These are phyloP conservation scores for Microplitis mediator DNA, from an alignment of 1,140 invertebrate genomes.

Conservation along the genomic window DNA sequence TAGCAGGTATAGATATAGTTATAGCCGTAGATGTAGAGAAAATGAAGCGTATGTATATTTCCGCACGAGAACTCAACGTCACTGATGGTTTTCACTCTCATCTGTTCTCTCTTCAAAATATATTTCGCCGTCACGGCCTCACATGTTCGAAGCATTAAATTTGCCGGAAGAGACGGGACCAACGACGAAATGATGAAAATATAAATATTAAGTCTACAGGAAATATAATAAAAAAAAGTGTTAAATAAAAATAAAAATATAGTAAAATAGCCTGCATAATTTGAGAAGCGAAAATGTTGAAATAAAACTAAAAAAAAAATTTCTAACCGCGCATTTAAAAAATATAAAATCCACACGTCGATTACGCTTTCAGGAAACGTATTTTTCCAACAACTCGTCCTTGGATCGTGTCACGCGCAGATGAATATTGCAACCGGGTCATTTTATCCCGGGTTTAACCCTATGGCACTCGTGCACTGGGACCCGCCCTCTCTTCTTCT, in stretches of 20 bases:
- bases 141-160: not conserved
- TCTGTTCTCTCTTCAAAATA: not conserved
- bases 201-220: not conserved
- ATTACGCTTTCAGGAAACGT: slow-evolving; percentile 25
- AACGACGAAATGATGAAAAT: not conserved
- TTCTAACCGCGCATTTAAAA: not conserved
- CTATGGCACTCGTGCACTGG: slow-evolving; percentile 1
- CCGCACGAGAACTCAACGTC: not conserved
- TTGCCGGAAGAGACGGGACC: not conserved
- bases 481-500: not conserved
- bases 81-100: not conserved
- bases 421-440: slow-evolving; percentile 30
- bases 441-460: slow-evolving; percentile 18
- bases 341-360: slow-evolving; percentile 2
- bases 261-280: not conserved
- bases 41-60: slow-evolving; percentile 4
- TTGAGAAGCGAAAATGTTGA: not conserved
- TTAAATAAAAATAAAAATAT: not conserved
- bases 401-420: slow-evolving; percentile 25
- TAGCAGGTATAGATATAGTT: not conserved
- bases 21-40: not conserved
- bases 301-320: not conserved
- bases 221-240: not conserved
- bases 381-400: slow-evolving; percentile 1
- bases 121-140: not conserved